Percentiles rank a stretch among this genome's conserved stretches.
Conservation (phyloP, 2,797 vertebrate species). For the Apogon talboti region DNA sequence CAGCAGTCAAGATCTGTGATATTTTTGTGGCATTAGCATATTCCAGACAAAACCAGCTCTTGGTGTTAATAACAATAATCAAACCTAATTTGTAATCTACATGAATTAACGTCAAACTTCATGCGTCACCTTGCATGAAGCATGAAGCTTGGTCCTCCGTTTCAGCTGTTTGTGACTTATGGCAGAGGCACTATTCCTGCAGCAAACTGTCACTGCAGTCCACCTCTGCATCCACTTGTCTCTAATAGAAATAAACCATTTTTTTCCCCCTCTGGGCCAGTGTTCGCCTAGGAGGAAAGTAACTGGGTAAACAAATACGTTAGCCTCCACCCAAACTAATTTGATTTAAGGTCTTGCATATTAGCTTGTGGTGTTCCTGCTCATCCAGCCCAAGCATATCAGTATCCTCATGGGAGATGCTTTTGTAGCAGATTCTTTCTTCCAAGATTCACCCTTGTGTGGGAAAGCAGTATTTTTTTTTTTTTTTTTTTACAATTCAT, state of each 20-base stretch:
- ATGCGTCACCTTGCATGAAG: constrained; percentile 1
- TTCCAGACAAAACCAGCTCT: constrained; percentile 2
- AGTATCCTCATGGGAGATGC: constrained; percentile 7
- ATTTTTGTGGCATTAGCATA: constrained; percentile 10
- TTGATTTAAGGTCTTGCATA: constrained; percentile 27
- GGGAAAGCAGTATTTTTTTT: constrained; percentile 1
- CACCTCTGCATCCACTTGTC: constrained; percentile 28
- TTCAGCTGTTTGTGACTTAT: not conserved
- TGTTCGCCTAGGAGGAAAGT: constrained; percentile 20
- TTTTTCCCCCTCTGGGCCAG: constrained; percentile 25
- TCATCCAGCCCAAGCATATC: constrained; percentile 20
- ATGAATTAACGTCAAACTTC: not conserved
- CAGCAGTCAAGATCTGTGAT: constrained; percentile 4
- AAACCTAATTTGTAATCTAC: constrained; percentile 3
- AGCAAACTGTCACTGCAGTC: constrained; percentile 28
- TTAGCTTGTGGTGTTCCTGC: constrained; percentile 31
- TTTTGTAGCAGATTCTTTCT: constrained; percentile 11
- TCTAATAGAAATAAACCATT: constrained; percentile 32
- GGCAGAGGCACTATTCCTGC: constrained; percentile 20
- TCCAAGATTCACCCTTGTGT: constrained; percentile 2
- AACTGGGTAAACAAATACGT: constrained; percentile 28
- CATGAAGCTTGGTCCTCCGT: constrained; percentile 4
- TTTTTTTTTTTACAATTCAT: constrained; percentile 2
- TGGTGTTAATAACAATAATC: not conserved
- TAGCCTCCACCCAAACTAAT: constrained; percentile 28